These are phyloP conservation scores for Drosophila aff. DNA, from an alignment of 1,140 invertebrate species.

Conservation along the genomic window DNA sequence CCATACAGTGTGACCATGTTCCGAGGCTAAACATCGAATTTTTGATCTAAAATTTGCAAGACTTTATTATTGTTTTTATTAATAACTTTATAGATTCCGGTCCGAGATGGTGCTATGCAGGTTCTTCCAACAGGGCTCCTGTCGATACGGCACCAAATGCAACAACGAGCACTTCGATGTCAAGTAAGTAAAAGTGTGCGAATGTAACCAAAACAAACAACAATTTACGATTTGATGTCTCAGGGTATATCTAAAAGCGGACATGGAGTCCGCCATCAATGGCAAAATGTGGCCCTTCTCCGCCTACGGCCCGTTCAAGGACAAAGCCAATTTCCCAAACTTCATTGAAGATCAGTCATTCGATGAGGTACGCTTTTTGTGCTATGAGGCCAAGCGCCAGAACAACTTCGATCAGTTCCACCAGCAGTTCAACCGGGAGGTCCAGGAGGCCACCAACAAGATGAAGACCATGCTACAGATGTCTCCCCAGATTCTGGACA, in stretches of 20 bases:
- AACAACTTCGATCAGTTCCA: conserved; percentile 74
- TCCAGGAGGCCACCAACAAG: conserved; percentile 75
- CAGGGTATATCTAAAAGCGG: conserved; percentile 85
- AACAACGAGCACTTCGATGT: conserved; percentile 87
- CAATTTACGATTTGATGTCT: conserved; percentile 69
- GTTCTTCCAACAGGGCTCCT: conserved; percentile 88
- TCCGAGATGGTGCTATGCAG: conserved; percentile 87
- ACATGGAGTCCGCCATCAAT: conserved; percentile 86
- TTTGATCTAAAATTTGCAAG: neutral
- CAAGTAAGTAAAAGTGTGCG: conserved; percentile 68
- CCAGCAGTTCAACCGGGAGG: conserved; percentile 69
- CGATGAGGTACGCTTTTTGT: conserved; percentile 87
- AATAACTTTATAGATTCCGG: neutral
- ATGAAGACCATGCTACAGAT: conserved; percentile 70
- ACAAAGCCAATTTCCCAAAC: conserved; percentile 87
- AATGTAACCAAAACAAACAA: neutral
- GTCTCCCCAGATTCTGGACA: conserved; percentile 59
- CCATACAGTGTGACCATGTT: neutral
- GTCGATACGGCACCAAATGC: conserved; percentile 88
- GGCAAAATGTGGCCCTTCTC: conserved; percentile 89
- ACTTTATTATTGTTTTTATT: neutral
- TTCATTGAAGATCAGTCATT: conserved; percentile 88
- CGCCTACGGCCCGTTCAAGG: conserved; percentile 88
- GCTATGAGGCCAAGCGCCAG: conserved; percentile 86
- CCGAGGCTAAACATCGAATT: neutral